Percentiles rank a stretch among this genome's conserved stretches.
Evolutionary conservation across 2,888 invertebrate species (phyloP).

Genomic region (Dasysyrphus tricinctus): DNA sequence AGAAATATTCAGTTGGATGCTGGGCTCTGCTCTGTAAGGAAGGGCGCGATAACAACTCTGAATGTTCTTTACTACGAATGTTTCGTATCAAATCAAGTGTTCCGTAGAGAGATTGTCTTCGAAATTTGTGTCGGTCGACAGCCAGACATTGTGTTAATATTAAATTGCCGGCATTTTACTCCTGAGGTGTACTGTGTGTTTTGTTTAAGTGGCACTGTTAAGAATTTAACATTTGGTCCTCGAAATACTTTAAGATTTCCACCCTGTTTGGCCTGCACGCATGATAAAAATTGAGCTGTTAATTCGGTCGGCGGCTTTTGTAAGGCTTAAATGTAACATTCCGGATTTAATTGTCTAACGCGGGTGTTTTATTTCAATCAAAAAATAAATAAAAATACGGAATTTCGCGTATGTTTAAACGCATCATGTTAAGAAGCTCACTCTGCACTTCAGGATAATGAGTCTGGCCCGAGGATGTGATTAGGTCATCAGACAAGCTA

Average conservation of each 20-base stretch:
- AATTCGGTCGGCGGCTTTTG: conserved; percentile 27
- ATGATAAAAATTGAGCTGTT: conserved; percentile 50
- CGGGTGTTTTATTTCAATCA: conserved; percentile 27
- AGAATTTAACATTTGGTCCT: conserved; percentile 44
- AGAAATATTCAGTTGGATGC: conserved; percentile 70
- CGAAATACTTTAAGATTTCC: conserved; percentile 32
- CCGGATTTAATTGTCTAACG: conserved; percentile 32
- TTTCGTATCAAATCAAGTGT: conserved; percentile 47
- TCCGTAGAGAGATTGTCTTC: conserved; percentile 43
- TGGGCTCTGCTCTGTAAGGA: conserved; percentile 63
- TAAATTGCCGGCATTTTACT: conserved; percentile 10
- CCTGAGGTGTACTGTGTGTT: not conserved
- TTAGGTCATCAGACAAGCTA: conserved; percentile 62
- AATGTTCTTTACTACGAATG: conserved; percentile 28
- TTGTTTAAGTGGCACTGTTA: conserved; percentile 25
- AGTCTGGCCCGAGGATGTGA: conserved; percentile 62
- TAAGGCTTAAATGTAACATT: conserved; percentile 10
- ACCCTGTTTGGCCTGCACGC: conserved; percentile 36
- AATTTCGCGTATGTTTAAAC: conserved; percentile 26
- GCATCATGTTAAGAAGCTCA: conserved; percentile 25
- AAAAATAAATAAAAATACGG: conserved; percentile 20
- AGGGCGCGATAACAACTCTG: conserved; percentile 61
- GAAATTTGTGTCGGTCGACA: not conserved
- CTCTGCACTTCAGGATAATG: conserved; percentile 49
- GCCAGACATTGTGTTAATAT: not conserved